These are phyloP conservation scores for Microctonus hyperodae DNA, from an alignment of 2,888 invertebrate genomes.

Conservation along the genomic window DNA sequence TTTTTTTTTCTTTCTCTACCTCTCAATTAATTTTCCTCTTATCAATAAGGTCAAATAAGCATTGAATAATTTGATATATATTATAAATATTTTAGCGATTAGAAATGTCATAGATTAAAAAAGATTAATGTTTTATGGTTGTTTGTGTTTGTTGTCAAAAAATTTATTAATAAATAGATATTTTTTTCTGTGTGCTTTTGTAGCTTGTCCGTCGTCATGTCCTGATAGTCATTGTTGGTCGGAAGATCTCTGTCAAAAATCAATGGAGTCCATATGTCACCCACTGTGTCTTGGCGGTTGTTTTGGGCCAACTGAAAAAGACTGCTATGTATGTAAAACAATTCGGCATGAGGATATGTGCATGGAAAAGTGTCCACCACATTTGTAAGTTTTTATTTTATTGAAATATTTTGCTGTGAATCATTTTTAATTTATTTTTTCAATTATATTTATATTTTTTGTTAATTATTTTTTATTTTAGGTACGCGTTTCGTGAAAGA, in stretches of 20 bases:
- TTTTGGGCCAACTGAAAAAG: conserved; percentile 61
- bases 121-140: background rate
- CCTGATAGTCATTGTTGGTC: conserved; percentile 65
- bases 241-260: conserved; percentile 65
- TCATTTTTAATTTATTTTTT: too few relatives aligned
- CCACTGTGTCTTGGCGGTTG: conserved; percentile 84
- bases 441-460: background rate
- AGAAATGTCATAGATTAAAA: background rate
- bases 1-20: too few relatives aligned
- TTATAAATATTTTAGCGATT: background rate
- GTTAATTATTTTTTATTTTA: conserved; percentile 54
- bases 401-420: conserved; percentile 4
- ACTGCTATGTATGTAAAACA: conserved; percentile 76
- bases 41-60: background rate
- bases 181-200: conserved; percentile 28
- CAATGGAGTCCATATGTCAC: conserved; percentile 69
- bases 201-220: conserved; percentile 73
- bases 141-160: background rate
- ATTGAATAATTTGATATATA: background rate
- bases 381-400: conserved; percentile 67
- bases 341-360: conserved; percentile 67
- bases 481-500: conserved; percentile 66
- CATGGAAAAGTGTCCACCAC: conserved; percentile 70
- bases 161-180: conserved; percentile 2
- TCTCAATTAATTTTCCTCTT: background rate